Evolutionary conservation across 2,113 vertebrate species (phyloP).

Genomic region (Solea senegalensis): DNA sequence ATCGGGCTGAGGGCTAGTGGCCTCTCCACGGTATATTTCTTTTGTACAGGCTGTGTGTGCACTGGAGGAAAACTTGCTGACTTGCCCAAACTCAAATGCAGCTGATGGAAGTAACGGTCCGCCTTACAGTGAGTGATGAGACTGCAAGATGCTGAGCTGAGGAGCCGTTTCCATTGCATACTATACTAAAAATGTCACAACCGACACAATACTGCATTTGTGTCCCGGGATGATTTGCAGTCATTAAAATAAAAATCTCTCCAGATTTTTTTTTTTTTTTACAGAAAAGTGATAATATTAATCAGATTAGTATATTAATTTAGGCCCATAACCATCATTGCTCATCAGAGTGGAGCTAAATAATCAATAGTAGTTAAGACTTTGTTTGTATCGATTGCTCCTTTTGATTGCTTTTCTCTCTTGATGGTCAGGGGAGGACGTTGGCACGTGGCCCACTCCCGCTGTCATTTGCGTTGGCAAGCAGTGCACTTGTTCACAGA

Average conservation of each 20-base stretch:
- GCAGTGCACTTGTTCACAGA: slow-evolving; percentile 71
- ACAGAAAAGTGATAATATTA: slow-evolving; percentile 49
- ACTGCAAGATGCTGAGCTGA: slow-evolving; percentile 77
- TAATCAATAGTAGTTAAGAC: slow-evolving; percentile 77
- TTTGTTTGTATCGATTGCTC: slow-evolving; percentile 74
- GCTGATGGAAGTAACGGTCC: slow-evolving; percentile 81
- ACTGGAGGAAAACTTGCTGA: slow-evolving; percentile 79
- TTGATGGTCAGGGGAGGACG: slow-evolving; percentile 73
- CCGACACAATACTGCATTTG: slow-evolving; percentile 49
- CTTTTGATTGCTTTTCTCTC: slow-evolving; percentile 75
- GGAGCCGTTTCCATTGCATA: slow-evolving; percentile 66
- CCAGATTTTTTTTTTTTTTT: slow-evolving; percentile 47
- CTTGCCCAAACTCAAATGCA: slow-evolving; percentile 73
- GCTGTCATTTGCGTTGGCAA: slow-evolving; percentile 81
- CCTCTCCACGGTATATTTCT: slow-evolving; percentile 67
- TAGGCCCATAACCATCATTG: slow-evolving; percentile 66
- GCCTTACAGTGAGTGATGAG: slow-evolving; percentile 82
- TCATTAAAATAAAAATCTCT: background rate
- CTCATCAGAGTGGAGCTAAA: slow-evolving; percentile 61
- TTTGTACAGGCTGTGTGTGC: slow-evolving; percentile 65
- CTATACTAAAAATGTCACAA: slow-evolving; percentile 60
- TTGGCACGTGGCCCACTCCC: slow-evolving; percentile 72
- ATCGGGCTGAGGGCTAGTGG: slow-evolving; percentile 44
- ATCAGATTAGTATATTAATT: slow-evolving; percentile 64
- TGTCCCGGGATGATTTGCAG: slow-evolving; percentile 23